Percentiles rank a stretch among this genome's conserved stretches.
phyloP scores from a whole-genome alignment of 1,140 invertebrate species.

The Drosophila erecta region DNA sequence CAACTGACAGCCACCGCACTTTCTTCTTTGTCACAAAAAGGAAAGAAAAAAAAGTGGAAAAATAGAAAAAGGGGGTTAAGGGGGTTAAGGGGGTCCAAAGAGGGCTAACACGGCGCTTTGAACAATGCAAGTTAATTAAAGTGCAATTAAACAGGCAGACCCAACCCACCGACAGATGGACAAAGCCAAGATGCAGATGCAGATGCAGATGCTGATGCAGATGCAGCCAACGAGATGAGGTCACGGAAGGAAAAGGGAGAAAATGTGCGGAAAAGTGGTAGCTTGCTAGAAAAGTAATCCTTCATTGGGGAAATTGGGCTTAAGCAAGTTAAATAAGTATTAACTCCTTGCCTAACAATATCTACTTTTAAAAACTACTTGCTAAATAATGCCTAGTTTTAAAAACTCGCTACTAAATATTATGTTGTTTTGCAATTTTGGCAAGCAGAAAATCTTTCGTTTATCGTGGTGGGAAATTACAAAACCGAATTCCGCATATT shows the following conservation, averaged over 20 bases:
- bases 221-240: slow-evolving; percentile 26
- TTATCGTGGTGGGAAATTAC: background rate
- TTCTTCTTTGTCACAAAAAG: slow-evolving; percentile 32
- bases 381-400: too few species aligned
- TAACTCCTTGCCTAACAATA: too few species aligned
- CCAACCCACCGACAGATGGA: slow-evolving; percentile 7
- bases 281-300: background rate
- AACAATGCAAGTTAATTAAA: slow-evolving; percentile 83
- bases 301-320: background rate
- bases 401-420: too few species aligned
- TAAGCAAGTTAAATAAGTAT: background rate
- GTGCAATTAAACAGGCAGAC: slow-evolving; percentile 70
- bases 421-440: too few species aligned
- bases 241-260: slow-evolving; percentile 5
- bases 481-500: slow-evolving; percentile 16
- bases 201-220: slow-evolving; percentile 9
- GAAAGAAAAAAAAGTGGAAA: background rate
- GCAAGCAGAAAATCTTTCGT: too few species aligned
- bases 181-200: slow-evolving; percentile 26
- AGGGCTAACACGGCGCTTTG: slow-evolving; percentile 59
- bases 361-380: too few species aligned
- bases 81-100: slow-evolving; percentile 5
- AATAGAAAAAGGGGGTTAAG: background rate
- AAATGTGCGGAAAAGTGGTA: background rate
- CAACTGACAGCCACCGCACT: slow-evolving; percentile 55